Base-by-base conservation (phyloP, 2,797 vertebrate species). In the Danio aesculapii region DNA sequence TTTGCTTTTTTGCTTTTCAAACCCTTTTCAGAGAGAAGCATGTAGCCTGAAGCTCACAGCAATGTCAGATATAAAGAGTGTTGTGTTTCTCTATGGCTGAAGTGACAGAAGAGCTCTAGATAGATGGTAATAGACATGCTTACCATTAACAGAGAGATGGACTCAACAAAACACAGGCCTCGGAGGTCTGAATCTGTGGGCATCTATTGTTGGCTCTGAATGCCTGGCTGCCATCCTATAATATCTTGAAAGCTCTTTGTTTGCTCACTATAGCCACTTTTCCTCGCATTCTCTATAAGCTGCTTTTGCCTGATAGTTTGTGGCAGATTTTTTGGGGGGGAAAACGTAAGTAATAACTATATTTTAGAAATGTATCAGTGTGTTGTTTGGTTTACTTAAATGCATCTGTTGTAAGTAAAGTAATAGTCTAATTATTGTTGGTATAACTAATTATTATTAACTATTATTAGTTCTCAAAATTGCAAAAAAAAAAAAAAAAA, bases 161-260 rank as follows among this genome's bases (percentile, higher is more conserved):
- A 61, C 19, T 72, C 10, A 46, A 68, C 68, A 67, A 61, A 83
- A 79, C 3, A 71, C 52, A 76, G 86, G 82, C 83, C 84, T 90
- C 79, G 81, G 85, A 90, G 84, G 89, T 87, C 90, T 88, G 88
- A 88, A 88, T 86, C 43, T 12, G 74, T 30, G 41, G 53, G 82
- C 69, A 76, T 43, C 67, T 83, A 77, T 83, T 89, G 86, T 90
- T 86, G 88, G 85, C 76, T 57, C 44, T 84, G 84, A 87, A 87
- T 80, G 81, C 66, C 83, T 83, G 81, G 67, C 84, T 80, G 85
- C 84, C 61, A 75, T 44, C 43, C 67, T 59, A 72, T 79, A 83
- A 82, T 75, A 70, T 77, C 75, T 71, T 46, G 63, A 62, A 81
- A 64, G 81, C 43, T 75, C 82, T 59, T 78, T 86, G 81, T 84